Evolutionary conservation across 2,797 vertebrate genomes (phyloP).

Genomic region (Ambastaia sidthimunki): DNA sequence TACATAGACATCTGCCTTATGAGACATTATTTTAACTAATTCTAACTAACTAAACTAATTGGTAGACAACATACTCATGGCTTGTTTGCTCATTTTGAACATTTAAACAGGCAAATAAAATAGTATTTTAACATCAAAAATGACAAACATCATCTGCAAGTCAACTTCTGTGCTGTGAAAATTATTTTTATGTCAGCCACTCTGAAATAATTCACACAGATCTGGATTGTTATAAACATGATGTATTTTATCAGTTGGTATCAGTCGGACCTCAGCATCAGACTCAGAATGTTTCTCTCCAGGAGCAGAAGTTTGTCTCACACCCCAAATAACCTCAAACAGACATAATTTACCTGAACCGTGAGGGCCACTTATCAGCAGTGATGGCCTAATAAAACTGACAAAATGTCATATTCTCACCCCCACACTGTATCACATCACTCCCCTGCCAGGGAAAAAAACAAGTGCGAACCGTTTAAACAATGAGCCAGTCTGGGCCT

Average conservation of each 20-base stretch:
- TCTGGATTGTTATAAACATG: neutral
- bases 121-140: no score
- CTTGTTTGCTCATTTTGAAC: no score
- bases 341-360: slow-evolving; percentile 74
- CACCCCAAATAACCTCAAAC: slow-evolving; percentile 57
- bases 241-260: neutral
- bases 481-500: slow-evolving; percentile 70
- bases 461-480: slow-evolving; percentile 67
- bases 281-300: slow-evolving; percentile 9
- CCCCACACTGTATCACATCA: slow-evolving; percentile 56
- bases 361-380: slow-evolving; percentile 74
- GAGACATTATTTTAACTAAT: neutral
- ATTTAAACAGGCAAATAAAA: no score
- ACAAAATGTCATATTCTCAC: slow-evolving; percentile 66
- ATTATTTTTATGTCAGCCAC: no score
- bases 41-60: no score
- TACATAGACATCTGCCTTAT: neutral
- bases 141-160: no score
- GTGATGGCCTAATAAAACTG: slow-evolving; percentile 70
- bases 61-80: no score
- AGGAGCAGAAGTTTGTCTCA: slow-evolving; percentile 8
- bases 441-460: slow-evolving; percentile 70
- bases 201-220: no score
- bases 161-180: no score
- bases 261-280: neutral